These are phyloP conservation scores for Drosophila eohydei DNA, from an alignment of 2,888 invertebrate species.

Conservation along the genomic window DNA sequence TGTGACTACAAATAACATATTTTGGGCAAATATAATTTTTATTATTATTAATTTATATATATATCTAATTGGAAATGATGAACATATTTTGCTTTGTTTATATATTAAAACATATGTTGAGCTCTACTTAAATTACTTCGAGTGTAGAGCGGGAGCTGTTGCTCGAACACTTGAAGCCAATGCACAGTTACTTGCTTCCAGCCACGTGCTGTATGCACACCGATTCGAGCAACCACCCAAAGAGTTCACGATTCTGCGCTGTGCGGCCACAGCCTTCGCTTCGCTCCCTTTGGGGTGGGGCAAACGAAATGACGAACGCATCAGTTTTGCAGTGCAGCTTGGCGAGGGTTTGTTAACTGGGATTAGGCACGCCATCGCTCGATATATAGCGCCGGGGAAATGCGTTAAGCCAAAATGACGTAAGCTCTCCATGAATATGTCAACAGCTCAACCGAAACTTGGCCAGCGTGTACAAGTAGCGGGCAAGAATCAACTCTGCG, in stretches of 20 bases:
- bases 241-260: constrained; percentile 61
- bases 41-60: too few species aligned
- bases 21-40: too few species aligned
- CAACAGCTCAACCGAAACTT: constrained; percentile 66
- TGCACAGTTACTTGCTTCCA: not conserved
- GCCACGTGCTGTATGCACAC: constrained; percentile 24
- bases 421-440: constrained; percentile 67
- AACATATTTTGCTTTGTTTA: too few species aligned
- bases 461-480: constrained; percentile 82
- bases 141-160: not conserved
- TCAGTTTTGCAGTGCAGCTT: constrained; percentile 62
- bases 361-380: constrained; percentile 62
- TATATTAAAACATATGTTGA: too few species aligned
- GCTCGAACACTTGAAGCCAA: not conserved
- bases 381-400: constrained; percentile 28
- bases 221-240: constrained; percentile 19
- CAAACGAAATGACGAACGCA: constrained; percentile 43
- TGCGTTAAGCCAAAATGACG: constrained; percentile 64
- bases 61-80: too few species aligned
- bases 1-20: too few species aligned
- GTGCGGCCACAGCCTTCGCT: constrained; percentile 1
- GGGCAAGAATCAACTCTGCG: constrained; percentile 92
- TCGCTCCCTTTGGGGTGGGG: constrained; percentile 55
- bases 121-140: too few species aligned
- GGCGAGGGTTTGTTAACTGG: constrained; percentile 37